Evolutionary conservation across 2,888 invertebrate genomes (phyloP), one percentile per base, ranked within the genome.

Genomic region (Sceliomorpha sp.): DNA sequence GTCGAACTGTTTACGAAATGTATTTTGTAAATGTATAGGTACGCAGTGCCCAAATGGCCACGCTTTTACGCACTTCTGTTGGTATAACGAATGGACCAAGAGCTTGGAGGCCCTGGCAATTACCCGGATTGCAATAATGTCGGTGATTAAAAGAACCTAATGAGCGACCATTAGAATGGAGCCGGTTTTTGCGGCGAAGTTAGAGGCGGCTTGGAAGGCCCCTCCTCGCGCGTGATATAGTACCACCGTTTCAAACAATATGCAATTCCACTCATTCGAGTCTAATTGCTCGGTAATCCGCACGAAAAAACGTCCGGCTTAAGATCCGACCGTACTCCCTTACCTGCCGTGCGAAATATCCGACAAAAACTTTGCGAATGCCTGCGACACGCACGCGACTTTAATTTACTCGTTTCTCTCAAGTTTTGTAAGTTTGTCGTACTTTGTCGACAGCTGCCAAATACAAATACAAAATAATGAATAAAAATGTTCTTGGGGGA

Each of bases 91-190:
- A 24, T 39, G 27, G 60, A 29, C 62, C 62, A 56, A 70, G 10
- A 66, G 73, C 62, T 69, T 44, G 12, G n/a, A 39, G 59, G 56
- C 29, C 68, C 44, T 55, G 64, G 75, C 77, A 86, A 85, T 85
- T 84, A 85, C 80, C 75, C 78, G 75, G 76, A 79, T 82, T 79
- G 82, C 73, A 58, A 74, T 85, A 84, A 86, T 84, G 78, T 70
- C 77, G 75, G 84, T 83, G 81, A 86, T 86, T 84, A 86, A 85
- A 81, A 80, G 80, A 81, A 78, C 69, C 77, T 86, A 85, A 86
- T 85, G 83, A 85, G 82, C 76, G 71, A 74, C 76, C 76, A 84
- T 84, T 83, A 80, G 81, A 82, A 82, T 80, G 58, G 73, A 60
- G 76, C 67, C 68, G 73, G 75, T 75, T 79, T 75, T 75, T 72